phyloP scores from a whole-genome alignment of 2,113 vertebrate species.

The Tricholaema leucomelas region DNA sequence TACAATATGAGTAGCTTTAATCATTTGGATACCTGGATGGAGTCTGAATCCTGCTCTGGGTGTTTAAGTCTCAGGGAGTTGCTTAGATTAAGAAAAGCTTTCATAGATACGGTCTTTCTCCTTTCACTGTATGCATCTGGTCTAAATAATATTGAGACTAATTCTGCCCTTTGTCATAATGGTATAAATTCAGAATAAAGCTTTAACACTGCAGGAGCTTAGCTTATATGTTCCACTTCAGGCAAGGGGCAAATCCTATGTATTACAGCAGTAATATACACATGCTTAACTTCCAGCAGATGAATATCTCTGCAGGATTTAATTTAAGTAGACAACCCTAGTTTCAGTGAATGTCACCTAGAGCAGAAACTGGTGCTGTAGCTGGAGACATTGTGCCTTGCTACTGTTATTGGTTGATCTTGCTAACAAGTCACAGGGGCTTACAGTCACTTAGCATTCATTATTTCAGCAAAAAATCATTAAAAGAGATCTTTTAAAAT shows the following conservation, averaged over 20 bases:
- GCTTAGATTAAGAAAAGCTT: background rate
- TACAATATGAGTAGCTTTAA: conserved; percentile 39
- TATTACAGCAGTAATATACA: conserved; percentile 9
- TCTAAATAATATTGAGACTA: conserved; percentile 8
- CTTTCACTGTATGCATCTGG: background rate
- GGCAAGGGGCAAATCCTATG: background rate
- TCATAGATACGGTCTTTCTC: conserved; percentile 11
- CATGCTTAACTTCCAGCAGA: background rate
- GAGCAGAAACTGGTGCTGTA: background rate
- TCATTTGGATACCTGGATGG: conserved; percentile 18
- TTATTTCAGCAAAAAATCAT: conserved; percentile 20
- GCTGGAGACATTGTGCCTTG: background rate
- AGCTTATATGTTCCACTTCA: background rate
- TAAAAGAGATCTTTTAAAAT: background rate
- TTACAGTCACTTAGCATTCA: background rate
- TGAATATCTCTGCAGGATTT: conserved; percentile 13
- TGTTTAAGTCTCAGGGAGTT: conserved; percentile 33
- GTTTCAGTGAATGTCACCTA: background rate
- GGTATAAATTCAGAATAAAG: conserved; percentile 23
- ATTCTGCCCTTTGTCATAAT: conserved; percentile 9
- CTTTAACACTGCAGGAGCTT: background rate
- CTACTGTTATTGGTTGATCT: background rate
- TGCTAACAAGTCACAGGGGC: background rate
- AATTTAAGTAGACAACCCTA: conserved; percentile 3
- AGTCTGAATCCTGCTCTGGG: background rate